Base-by-base conservation (phyloP, 2,888 invertebrate species). In the Coenonympha arcania region DNA sequence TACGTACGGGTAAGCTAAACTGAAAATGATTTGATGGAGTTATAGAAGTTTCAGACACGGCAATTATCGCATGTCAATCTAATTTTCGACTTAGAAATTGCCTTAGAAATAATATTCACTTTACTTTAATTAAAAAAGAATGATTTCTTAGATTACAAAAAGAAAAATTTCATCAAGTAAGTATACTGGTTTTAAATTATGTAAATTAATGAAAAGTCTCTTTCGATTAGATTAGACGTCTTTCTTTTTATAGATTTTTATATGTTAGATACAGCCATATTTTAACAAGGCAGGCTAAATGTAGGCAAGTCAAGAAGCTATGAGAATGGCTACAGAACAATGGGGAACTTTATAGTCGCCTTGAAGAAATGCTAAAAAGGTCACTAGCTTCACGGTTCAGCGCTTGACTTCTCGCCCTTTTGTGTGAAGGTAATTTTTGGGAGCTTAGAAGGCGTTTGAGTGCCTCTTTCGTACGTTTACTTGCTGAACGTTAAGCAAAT, bases 281-380 rank as follows among this genome's bases (percentile, higher is more conserved):
- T 31, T 46, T 54, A 51, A 64, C 57, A 66, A 59, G 65, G 68
- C 64, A 62, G 61, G 48, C 48, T 58, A 57, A 61, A 48, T 40
- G 33, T 43, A 16, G 33, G 30, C 30, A 40, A 48, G 31, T 48
- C 41, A 39, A 49, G 47, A 18, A 33, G 22, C 18, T 34, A 4
- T 4, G 9, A 37, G n/a, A 34, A 49, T 31, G 31, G 37, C 39
- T 44, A 50, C 61, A 62, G 63, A 68, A 73, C 71, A 71, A 73
- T 69, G 57, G 46, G 44, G 60, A 57, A 69, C 72, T 76, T 76
- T 72, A 61, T 64, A 62, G 66, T 64, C 63, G 59, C 58, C 62
- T 56, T 59, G 45, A 48, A 54, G 52, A 56, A 59, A 55, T 58
- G 37, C 51, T 58, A 30, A 45, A 58, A 58, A 56, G 52, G 57